Evolutionary conservation across 2,113 vertebrate species (phyloP).

Genomic region (Pristiophorus japonicus): DNA sequence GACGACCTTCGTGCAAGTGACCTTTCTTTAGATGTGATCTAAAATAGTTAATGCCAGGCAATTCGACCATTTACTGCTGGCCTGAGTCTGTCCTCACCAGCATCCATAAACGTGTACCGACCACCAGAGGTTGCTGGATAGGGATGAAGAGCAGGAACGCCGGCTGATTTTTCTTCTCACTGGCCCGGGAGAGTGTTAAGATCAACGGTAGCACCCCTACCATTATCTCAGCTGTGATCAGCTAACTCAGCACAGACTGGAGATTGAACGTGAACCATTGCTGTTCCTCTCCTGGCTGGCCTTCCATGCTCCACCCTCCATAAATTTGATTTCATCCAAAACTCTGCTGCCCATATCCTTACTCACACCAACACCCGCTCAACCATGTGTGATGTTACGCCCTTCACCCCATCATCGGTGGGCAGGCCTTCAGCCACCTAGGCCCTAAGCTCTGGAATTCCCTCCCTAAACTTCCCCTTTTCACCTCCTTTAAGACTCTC

Average conservation of each 20-base stretch:
- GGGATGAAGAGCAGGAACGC: neutral
- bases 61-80: neutral
- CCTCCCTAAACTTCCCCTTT: neutral
- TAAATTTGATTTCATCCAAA: neutral
- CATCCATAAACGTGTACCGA: neutral
- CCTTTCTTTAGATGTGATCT: neutral
- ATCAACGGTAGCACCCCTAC: neutral
- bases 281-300: neutral
- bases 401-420: neutral
- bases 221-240: neutral
- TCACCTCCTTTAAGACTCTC: neutral
- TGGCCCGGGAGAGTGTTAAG: neutral
- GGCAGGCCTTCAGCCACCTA: neutral
- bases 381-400: neutral
- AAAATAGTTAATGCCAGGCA: neutral
- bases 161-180: neutral
- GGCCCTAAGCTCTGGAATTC: neutral
- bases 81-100: neutral
- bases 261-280: no score
- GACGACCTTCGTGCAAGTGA: neutral
- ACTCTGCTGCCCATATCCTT: neutral
- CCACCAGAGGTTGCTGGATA: neutral
- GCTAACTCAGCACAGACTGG: neutral
- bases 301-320: neutral
- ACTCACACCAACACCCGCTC: neutral